These are phyloP conservation scores for Diorhabda carinulata DNA, from an alignment of 1,140 invertebrate species.

Conservation along the genomic window DNA sequence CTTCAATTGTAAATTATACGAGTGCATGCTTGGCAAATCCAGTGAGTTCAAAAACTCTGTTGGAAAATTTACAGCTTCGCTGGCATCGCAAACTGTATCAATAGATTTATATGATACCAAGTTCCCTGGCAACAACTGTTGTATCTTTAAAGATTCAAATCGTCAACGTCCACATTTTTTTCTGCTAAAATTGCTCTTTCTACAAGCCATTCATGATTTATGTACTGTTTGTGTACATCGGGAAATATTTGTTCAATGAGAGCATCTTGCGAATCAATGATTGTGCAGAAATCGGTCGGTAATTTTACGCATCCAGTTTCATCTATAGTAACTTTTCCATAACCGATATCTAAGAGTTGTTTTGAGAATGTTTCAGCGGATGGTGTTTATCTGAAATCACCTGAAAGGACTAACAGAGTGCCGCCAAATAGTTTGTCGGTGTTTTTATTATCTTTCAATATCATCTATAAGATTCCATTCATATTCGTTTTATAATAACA, in stretches of 20 bases:
- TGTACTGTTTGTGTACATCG: slow-evolving; percentile 36
- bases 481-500: too few relatives aligned
- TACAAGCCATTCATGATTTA: slow-evolving; percentile 39
- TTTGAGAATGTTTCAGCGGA: slow-evolving; percentile 33
- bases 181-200: slow-evolving; percentile 42
- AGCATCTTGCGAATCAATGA: slow-evolving; percentile 28
- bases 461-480: too few relatives aligned
- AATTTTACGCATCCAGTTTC: slow-evolving; percentile 28
- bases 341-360: slow-evolving; percentile 36
- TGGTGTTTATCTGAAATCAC: slow-evolving; percentile 32
- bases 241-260: slow-evolving; percentile 37
- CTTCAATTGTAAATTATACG: too few relatives aligned
- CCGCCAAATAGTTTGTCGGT: slow-evolving; percentile 20
- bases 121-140: too few relatives aligned
- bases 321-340: slow-evolving; percentile 27
- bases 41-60: too few relatives aligned
- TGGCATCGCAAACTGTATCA: too few relatives aligned
- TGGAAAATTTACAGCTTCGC: too few relatives aligned
- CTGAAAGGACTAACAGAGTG: slow-evolving; percentile 24
- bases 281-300: slow-evolving; percentile 24
- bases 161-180: slow-evolving; percentile 36
- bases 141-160: too few relatives aligned
- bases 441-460: slow-evolving; percentile 33
- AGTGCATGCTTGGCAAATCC: too few relatives aligned
- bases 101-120: too few relatives aligned